These are phyloP conservation scores for Dinocampus coccinellae DNA, from an alignment of 2,888 invertebrate species.

Conservation along the genomic window DNA sequence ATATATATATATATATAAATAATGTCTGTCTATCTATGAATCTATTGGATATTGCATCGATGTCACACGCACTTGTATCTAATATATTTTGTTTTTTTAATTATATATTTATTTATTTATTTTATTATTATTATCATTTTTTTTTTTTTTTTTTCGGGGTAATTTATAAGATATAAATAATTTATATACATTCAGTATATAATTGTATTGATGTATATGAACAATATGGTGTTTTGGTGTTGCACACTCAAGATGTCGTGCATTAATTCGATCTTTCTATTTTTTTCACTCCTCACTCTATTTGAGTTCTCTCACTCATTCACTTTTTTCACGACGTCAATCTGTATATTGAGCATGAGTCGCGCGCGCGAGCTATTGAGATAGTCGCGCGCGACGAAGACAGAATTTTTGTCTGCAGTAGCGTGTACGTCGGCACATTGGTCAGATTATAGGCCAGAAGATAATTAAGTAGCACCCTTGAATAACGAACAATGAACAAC, in stretches of 20 bases:
- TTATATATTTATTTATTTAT: too few species aligned
- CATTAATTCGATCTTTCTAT: neutral
- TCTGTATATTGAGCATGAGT: neutral
- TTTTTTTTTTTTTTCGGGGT: too few species aligned
- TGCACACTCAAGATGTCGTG: too few species aligned
- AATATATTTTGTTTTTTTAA: too few species aligned
- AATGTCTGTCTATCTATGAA: too few species aligned
- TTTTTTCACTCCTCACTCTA: neutral
- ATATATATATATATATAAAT: neutral
- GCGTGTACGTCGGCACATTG: constrained; percentile 63
- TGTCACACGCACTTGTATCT: too few species aligned
- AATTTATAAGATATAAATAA: too few species aligned
- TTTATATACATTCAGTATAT: too few species aligned
- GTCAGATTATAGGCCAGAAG: constrained; percentile 66
- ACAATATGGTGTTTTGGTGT: too few species aligned
- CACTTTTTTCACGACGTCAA: neutral
- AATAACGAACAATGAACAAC: constrained; percentile 56
- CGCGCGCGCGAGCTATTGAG: neutral
- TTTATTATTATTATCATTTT: too few species aligned
- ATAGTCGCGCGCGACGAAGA: neutral
- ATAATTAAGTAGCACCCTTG: constrained; percentile 69
- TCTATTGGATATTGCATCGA: too few species aligned
- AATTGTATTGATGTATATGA: too few species aligned
- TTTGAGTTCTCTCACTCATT: neutral
- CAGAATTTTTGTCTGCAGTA: constrained; percentile 39